phyloP scores from a whole-genome alignment of 2,888 invertebrate genomes.

The Tuberolachnus salignus region DNA sequence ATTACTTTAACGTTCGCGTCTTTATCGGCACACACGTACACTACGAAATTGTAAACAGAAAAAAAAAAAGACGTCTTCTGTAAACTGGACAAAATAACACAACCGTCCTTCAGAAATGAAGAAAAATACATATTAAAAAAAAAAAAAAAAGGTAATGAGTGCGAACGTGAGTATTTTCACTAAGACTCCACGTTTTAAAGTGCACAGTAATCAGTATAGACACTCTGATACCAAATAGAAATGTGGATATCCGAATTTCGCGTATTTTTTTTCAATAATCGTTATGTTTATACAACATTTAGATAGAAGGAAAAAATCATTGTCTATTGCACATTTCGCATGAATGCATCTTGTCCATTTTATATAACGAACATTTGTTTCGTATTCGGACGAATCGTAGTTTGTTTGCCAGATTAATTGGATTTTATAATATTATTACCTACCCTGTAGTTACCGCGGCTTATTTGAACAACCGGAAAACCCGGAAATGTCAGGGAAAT shows the following conservation, averaged over 20 bases:
- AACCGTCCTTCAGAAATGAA: slow-evolving; percentile 12
- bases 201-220: slow-evolving; percentile 14
- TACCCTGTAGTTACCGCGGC: too few species aligned
- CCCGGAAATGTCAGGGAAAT: too few species aligned
- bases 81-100: slow-evolving; percentile 36
- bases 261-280: too few species aligned
- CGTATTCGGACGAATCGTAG: too few species aligned
- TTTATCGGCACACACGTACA: background rate
- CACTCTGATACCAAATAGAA: background rate
- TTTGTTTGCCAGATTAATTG: too few species aligned
- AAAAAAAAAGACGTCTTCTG: background rate
- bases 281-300: too few species aligned
- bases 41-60: background rate
- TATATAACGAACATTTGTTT: too few species aligned
- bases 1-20: slow-evolving; percentile 31
- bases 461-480: too few species aligned
- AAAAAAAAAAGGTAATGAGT: slow-evolving; percentile 12
- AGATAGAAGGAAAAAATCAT: too few species aligned
- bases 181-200: slow-evolving; percentile 1
- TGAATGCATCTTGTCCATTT: too few species aligned
- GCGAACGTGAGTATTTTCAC: slow-evolving; percentile 47
- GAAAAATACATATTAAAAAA: slow-evolving; percentile 47
- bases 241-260: background rate
- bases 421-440: too few species aligned
- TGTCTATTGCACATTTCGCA: too few species aligned